These are phyloP conservation scores for Synanthedon tipuliformis DNA, from an alignment of 2,888 invertebrate genomes.

Conservation along the genomic window DNA sequence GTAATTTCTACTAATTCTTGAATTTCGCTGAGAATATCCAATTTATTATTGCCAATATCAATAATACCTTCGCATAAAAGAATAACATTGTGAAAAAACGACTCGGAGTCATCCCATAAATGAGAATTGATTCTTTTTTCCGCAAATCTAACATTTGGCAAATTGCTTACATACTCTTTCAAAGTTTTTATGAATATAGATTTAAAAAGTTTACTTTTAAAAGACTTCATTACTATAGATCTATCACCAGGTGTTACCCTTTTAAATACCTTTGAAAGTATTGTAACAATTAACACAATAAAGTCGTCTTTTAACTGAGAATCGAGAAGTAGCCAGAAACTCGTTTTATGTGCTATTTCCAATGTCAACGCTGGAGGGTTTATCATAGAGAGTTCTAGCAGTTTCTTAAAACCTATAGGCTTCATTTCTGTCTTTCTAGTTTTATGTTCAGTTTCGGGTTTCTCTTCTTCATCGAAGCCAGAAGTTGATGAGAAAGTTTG, in stretches of 20 bases:
- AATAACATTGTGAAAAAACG: conserved; percentile 35
- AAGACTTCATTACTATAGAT: conserved; percentile 34
- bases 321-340: conserved; percentile 56
- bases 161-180: conserved; percentile 29
- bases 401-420: conserved; percentile 55
- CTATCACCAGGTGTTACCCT: conserved; percentile 36
- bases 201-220: conserved; percentile 36
- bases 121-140: conserved; percentile 51
- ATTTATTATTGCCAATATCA: conserved; percentile 20
- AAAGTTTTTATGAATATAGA: conserved; percentile 41
- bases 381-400: conserved; percentile 46
- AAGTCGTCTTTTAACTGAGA: conserved; percentile 53
- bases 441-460: conserved; percentile 18
- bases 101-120: conserved; percentile 54
- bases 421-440: conserved; percentile 37
- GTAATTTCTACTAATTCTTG: conserved; percentile 34
- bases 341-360: conserved; percentile 49
- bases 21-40: conserved; percentile 27
- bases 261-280: conserved; percentile 46
- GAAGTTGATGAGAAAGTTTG: conserved; percentile 16
- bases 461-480: conserved; percentile 38
- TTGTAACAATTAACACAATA: conserved; percentile 54
- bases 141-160: conserved; percentile 40
- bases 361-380: conserved; percentile 45
- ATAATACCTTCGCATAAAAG: conserved; percentile 41